A percentile compares a stretch with the other conserved stretches of the same genome.
phyloP scores from a whole-genome alignment of 2,797 vertebrate species.

The Streptopelia turtur region DNA sequence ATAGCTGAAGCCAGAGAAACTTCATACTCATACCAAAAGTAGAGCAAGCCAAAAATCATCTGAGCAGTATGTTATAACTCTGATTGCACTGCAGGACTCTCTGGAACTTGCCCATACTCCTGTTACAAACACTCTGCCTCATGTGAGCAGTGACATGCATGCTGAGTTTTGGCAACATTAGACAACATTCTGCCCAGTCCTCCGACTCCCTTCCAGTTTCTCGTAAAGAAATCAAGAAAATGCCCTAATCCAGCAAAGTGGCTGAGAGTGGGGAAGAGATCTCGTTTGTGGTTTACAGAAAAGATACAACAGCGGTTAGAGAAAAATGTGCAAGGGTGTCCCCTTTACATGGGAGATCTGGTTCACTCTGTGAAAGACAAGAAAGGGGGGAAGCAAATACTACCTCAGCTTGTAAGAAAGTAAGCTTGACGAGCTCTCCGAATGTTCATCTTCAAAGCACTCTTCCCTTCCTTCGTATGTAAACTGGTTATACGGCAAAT shows the following conservation, averaged over 20 bases:
- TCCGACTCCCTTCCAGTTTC: background rate
- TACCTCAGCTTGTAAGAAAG: constrained; percentile 87
- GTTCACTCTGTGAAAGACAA: background rate
- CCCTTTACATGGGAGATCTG: background rate
- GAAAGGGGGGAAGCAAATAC: background rate
- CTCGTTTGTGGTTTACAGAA: background rate
- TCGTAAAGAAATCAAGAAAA: constrained; percentile 22
- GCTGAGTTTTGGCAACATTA: constrained; percentile 25
- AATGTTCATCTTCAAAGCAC: constrained; percentile 88
- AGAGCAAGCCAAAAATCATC: constrained; percentile 23
- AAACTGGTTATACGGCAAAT: constrained; percentile 89
- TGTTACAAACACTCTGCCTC: constrained; percentile 9
- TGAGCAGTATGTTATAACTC: background rate
- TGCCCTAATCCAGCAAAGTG: background rate
- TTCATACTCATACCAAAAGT: background rate
- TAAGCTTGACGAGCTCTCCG: constrained; percentile 89
- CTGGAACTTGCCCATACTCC: background rate
- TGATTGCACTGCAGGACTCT: background rate
- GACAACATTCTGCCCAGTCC: background rate
- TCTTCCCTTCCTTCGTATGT: constrained; percentile 93
- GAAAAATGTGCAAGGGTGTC: background rate
- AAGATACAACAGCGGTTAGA: background rate
- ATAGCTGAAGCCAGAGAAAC: constrained; percentile 24
- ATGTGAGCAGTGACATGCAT: background rate
- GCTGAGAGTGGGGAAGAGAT: background rate